Evolutionary conservation across 2,113 vertebrate genomes (phyloP), one percentile per base, ranked within the genome.

Genomic region (Forbesichthys agassizii): DNA sequence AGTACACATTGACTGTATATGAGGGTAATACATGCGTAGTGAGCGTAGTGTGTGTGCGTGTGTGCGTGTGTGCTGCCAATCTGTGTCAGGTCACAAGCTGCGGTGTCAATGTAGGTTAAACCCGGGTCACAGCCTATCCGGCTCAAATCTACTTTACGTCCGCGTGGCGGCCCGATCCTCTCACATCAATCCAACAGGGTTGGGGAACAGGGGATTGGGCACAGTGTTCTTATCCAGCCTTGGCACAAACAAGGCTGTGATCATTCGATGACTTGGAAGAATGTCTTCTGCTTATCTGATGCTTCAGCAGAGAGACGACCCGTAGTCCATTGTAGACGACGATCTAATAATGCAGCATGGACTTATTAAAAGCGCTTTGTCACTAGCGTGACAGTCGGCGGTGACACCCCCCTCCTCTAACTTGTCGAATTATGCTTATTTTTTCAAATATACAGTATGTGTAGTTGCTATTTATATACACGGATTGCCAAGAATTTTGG

Each of bases 111-210:
- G 7, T 61, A 81, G 90, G 84, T 90, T 85, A 82, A 10, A 20
- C 62, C 56, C 3, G 51, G 86, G 82, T 88, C 85, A 88, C 69
- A 61, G 75, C 69, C 71, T 52, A 57, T 62, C 68, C 83, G 70
- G 47, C 77, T 69, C 16, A 46, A 61, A 77, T 47, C 12, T 49
- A 75, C 71, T 77, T 87, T 36, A 18, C 77, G 61, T 73, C 65
- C 9, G 59, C 64, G 48, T 69, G 80, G 33, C 61, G 61, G 71
- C 81, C 84, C 84, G 78, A 84, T 88, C 77, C 10, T 52, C 72
- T 78, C 74, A 48, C 68, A 71, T 75, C 68, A 81, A 80, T 77
- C 1, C 8, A 46, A 64, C 63, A 56, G 48, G 1, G n/a, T 52
- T 42, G 36, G 7, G 36, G 36, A 42, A 42, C 36, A 7, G 58